A percentile compares a stretch with the other conserved stretches of the same genome.
Evolutionary conservation across 2,797 vertebrate species (phyloP).

Genomic region (Fringilla coelebs): DNA sequence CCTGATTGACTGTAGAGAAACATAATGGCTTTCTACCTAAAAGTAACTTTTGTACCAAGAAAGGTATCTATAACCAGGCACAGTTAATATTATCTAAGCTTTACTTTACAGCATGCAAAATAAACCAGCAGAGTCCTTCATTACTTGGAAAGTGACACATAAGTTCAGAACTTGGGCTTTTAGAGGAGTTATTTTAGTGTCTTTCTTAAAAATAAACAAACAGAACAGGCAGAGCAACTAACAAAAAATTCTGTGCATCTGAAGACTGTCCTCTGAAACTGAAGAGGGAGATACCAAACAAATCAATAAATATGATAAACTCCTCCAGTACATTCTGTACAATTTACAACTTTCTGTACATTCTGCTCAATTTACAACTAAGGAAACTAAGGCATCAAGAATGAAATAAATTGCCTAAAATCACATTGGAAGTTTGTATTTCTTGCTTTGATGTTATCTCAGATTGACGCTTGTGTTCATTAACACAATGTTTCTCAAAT

Average conservation of each 20-base stretch:
- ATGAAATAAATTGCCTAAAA: background rate
- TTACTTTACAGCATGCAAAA: background rate
- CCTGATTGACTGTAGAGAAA: background rate
- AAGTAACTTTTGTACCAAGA: background rate
- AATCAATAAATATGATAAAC: background rate
- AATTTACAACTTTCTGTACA: background rate
- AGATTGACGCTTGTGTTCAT: background rate
- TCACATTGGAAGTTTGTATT: background rate
- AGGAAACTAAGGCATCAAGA: background rate
- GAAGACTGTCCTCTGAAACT: background rate
- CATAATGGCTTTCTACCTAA: background rate
- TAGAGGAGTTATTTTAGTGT: background rate
- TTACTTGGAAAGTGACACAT: background rate
- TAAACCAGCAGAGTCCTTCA: background rate
- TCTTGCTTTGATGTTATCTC: slow-evolving; percentile 24
- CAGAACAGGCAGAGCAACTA: background rate
- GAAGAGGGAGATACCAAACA: background rate
- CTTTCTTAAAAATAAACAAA: background rate
- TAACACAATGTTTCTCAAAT: background rate
- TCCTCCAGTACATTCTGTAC: background rate
- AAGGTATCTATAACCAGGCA: background rate
- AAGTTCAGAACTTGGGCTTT: background rate
- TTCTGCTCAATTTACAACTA: background rate
- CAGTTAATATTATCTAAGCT: background rate
- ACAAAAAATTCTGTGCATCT: background rate